A percentile compares a stretch with the other conserved stretches of the same genome.
Evolutionary conservation across 2,797 vertebrate genomes (phyloP).

Genomic region (Phaenicophaeus curvirostris): DNA sequence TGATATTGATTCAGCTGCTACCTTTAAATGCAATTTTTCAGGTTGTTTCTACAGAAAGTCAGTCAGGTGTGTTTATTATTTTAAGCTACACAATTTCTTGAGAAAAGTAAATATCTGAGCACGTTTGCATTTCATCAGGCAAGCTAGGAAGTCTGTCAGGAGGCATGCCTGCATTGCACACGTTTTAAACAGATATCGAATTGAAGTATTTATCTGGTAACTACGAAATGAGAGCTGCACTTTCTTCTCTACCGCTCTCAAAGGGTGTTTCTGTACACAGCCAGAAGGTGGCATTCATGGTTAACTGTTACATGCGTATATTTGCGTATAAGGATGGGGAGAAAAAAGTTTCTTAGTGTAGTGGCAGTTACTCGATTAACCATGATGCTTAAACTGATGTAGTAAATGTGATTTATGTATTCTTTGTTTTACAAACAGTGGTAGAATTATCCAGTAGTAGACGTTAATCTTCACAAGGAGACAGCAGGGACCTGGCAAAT

Average conservation of each 20-base stretch:
- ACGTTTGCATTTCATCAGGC: neutral
- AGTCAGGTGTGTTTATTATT: constrained; percentile 46
- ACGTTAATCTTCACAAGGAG: constrained; percentile 31
- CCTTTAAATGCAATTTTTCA: constrained; percentile 8
- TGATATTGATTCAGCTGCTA: constrained; percentile 49
- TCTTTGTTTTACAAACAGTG: constrained; percentile 14
- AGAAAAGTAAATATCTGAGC: constrained; percentile 5
- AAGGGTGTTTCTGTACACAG: neutral
- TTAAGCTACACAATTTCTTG: constrained; percentile 11
- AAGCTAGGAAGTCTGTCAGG: neutral
- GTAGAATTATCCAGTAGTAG: constrained; percentile 24
- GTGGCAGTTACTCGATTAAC: constrained; percentile 35
- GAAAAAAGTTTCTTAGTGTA: neutral
- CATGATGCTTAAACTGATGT: neutral
- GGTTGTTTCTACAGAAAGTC: constrained; percentile 16
- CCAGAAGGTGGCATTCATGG: constrained; percentile 69
- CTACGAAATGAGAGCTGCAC: neutral
- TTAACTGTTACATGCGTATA: neutral
- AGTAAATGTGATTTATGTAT: constrained; percentile 24
- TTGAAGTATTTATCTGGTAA: neutral
- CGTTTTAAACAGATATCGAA: neutral
- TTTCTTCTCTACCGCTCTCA: neutral
- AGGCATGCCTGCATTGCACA: neutral
- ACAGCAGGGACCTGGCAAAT: constrained; percentile 32
- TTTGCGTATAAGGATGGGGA: neutral